phyloP scores from a whole-genome alignment of 2,113 vertebrate species.

The Aplodontia rufa region DNA sequence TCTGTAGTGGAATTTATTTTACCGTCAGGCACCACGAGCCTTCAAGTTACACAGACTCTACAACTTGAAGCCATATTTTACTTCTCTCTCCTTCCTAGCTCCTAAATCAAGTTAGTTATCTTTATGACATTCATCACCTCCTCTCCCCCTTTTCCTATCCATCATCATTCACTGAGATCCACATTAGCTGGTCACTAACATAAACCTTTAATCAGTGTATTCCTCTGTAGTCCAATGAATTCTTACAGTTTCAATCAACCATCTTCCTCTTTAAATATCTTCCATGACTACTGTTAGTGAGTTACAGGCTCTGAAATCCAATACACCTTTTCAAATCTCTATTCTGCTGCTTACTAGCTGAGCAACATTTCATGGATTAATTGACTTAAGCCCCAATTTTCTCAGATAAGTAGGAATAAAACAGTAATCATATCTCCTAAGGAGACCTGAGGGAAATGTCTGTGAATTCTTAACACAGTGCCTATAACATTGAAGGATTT shows the following conservation, averaged over 20 bases:
- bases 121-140: neutral
- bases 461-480: neutral
- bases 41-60: neutral
- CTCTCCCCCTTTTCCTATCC: neutral
- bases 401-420: slow-evolving; percentile 7
- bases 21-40: neutral
- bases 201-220: neutral
- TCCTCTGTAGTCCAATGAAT: neutral
- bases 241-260: neutral
- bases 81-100: neutral
- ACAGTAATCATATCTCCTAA: slow-evolving; percentile 6
- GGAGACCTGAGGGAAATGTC: neutral
- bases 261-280: slow-evolving; percentile 15
- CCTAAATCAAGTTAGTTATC: neutral
- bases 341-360: neutral
- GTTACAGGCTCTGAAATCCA: neutral
- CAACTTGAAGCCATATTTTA: neutral
- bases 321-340: slow-evolving; percentile 5
- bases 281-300: neutral
- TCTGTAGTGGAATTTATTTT: neutral
- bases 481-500: neutral
- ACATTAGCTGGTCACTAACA: neutral
- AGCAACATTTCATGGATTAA: slow-evolving; percentile 46
- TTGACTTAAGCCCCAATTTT: slow-evolving; percentile 6
- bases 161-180: neutral